Base-by-base conservation (phyloP, 35 echinoderm and acorn worm species). In the Acanthaster planci region DNA sequence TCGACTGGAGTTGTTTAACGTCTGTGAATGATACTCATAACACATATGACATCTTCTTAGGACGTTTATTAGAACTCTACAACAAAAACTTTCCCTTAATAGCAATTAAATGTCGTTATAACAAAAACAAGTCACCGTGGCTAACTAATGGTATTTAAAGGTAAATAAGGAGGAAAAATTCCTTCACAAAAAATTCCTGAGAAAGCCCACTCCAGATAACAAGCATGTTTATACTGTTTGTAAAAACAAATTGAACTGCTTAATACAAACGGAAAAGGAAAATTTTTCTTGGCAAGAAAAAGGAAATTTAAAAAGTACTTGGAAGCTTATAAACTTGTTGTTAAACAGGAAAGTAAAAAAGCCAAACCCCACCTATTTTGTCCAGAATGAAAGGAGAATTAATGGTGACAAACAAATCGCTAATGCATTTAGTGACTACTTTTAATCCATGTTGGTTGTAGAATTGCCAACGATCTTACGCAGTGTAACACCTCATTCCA, bases 261-360 rank as follows among this genome's bases (percentile, higher is more conserved):
- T 38, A 50, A 80, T 80, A 38, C 37, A 80, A 39, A 15, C 31
- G 8, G n/a, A 17, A 40, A 80, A 80, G 21, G 29, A 80, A 80
- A 17, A 38, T 8, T 23, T 19, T 22, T 80, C 47, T 80, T 40
- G 40, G 19, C 17, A 80, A 22, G 27, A 50, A 40, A 80, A 44
- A 39, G 78, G 78, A 1, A 80, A 51, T 80, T 40, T 44, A 9
- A 80, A 80, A 80, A 39, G 21, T 40, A 80, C 78, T 22, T 80
- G 78, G 78, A 80, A 80, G 47, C 19, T 40, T 16, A 80, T 80
- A 1, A 80, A 80, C 47, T 56, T n/a, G 14, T 14, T 56, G 0
- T 56, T 56, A n/a, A 56, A 2, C 53, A 56, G 22, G 53, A n/a
- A n/a, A 0, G 22, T 17, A 14, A 14, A 56, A 14, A 56, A 56